A percentile compares a stretch with the other conserved stretches of the same genome.
Evolutionary conservation across 2,888 invertebrate species (phyloP).

Genomic region (Mesorhabditis spiculigera): DNA sequence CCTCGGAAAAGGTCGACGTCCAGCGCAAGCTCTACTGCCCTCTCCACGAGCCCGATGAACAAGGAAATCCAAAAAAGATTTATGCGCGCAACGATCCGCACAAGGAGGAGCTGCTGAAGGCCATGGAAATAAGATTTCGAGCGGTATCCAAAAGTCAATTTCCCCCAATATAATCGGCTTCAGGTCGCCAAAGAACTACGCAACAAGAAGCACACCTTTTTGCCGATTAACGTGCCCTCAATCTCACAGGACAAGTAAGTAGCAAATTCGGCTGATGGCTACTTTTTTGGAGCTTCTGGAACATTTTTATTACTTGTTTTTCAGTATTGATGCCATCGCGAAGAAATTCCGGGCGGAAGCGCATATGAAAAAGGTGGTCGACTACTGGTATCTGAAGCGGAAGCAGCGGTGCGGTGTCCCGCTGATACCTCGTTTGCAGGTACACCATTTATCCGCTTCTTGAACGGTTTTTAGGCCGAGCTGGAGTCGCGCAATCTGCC

Average conservation of each 20-base stretch:
- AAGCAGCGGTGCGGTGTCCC: constrained; percentile 93
- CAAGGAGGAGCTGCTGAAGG: constrained; percentile 9
- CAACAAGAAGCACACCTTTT: constrained; percentile 69
- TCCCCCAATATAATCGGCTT: constrained; percentile 72
- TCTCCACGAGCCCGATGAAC: constrained; percentile 23
- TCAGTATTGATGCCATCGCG: constrained; percentile 37
- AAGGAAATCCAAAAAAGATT: background rate
- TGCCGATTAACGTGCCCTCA: constrained; percentile 7
- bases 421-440: constrained; percentile 77
- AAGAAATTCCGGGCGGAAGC: constrained; percentile 17
- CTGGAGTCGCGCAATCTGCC: background rate
- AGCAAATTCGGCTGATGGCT: background rate
- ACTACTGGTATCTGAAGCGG: constrained; percentile 94
- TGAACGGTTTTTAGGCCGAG: background rate
- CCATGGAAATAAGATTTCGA: constrained; percentile 75
- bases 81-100: constrained; percentile 15
- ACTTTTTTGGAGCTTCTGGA: background rate
- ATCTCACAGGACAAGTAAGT: background rate
- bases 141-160: constrained; percentile 60
- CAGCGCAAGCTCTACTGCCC: constrained; percentile 33
- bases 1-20: constrained; percentile 19
- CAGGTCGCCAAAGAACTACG: constrained; percentile 75
- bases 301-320: constrained; percentile 7
- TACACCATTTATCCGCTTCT: constrained; percentile 23
- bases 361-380: constrained; percentile 77